phyloP scores from a whole-genome alignment of 1,140 invertebrate species.

The Limonius californicus region DNA sequence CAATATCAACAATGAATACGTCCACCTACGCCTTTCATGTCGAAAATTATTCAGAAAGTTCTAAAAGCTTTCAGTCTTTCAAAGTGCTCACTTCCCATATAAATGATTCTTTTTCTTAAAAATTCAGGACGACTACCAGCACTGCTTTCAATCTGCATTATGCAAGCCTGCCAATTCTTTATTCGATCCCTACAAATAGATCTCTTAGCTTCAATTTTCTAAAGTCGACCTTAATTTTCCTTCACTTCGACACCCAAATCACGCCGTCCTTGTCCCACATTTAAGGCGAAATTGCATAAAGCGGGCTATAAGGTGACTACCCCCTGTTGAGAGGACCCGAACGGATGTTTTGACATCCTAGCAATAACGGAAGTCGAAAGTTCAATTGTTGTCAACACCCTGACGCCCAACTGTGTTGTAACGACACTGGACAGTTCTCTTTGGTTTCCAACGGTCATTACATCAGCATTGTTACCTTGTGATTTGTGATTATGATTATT shows the following conservation, averaged over 20 bases:
- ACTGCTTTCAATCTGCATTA: no score
- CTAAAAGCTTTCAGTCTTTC: no score
- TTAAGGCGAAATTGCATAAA: not conserved
- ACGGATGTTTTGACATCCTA: slow-evolving; percentile 7
- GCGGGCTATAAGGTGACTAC: not conserved
- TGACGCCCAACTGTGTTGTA: not conserved
- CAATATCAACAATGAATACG: no score
- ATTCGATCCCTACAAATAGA: no score
- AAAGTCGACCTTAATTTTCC: not conserved
- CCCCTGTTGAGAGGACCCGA: not conserved
- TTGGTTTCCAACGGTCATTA: slow-evolving; percentile 2
- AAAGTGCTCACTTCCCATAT: no score
- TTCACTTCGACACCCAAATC: not conserved
- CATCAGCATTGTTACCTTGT: not conserved
- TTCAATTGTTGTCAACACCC: slow-evolving; percentile 12
- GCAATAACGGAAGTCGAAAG: slow-evolving; percentile 12
- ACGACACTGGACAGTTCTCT: not conserved
- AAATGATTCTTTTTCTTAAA: no score
- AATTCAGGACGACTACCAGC: no score
- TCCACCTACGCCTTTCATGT: no score
- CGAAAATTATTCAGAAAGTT: no score
- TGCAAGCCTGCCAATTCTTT: no score
- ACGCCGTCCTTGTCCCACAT: not conserved
- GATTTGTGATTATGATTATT: slow-evolving; percentile 9
- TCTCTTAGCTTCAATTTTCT: not conserved